Conservation (phyloP, 2,888 invertebrate species). For the Dynastes hyllus region DNA sequence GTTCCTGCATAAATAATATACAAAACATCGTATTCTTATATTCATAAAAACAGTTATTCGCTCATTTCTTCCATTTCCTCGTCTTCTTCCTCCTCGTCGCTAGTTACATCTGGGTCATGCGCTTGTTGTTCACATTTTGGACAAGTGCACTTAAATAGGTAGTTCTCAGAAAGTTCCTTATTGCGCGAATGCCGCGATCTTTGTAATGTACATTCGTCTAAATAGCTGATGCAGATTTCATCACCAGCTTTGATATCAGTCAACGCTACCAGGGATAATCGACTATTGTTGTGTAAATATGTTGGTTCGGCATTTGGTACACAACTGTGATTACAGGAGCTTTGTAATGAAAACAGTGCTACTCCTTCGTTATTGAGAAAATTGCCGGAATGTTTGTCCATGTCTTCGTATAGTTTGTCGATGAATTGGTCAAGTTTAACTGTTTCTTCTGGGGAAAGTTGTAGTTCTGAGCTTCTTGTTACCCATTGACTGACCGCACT, state of each 20-base stretch:
- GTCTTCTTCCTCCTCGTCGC: constrained; percentile 85
- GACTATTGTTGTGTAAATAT: constrained; percentile 88
- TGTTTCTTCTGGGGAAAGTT: constrained; percentile 80
- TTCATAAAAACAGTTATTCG: constrained; percentile 54
- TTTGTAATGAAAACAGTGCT: constrained; percentile 89
- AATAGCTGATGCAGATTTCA: constrained; percentile 92
- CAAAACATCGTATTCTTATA: constrained; percentile 6
- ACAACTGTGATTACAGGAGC: constrained; percentile 94
- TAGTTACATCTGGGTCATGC: constrained; percentile 86
- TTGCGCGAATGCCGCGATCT: constrained; percentile 91
- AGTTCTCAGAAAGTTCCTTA: constrained; percentile 85
- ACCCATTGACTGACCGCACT: constrained; percentile 93
- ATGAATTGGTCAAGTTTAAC: constrained; percentile 81
- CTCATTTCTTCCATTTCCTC: constrained; percentile 65
- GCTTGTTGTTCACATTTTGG: constrained; percentile 83
- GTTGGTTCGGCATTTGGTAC: constrained; percentile 89
- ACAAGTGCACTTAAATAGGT: constrained; percentile 89
- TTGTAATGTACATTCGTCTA: constrained; percentile 87
- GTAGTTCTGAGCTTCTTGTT: constrained; percentile 80
- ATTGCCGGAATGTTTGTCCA: constrained; percentile 84
- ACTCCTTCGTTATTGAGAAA: constrained; percentile 96
- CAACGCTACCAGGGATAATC: constrained; percentile 82
- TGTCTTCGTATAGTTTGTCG: constrained; percentile 86
- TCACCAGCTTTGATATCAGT: constrained; percentile 84
- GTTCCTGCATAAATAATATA: constrained; percentile 19